A percentile compares a stretch with the other conserved stretches of the same genome.
phyloP scores from a whole-genome alignment of 2,888 invertebrate species.

The Germaria angustata region DNA sequence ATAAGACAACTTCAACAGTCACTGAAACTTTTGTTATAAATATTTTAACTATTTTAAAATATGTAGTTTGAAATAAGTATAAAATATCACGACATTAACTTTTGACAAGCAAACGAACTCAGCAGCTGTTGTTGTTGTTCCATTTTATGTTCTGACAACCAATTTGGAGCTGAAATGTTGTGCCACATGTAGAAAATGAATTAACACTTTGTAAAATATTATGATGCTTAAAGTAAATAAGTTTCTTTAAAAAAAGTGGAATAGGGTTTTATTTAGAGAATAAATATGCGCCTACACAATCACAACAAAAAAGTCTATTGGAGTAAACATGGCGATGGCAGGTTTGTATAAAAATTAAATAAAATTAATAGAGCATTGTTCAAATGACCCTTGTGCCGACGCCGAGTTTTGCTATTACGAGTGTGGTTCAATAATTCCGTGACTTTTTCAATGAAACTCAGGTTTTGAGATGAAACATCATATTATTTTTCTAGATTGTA shows the following conservation, averaged over 20 bases:
- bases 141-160: conserved; percentile 21
- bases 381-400: no score
- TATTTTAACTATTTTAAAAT: conserved; percentile 14
- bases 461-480: no score
- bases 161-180: conserved; percentile 15
- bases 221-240: not conserved
- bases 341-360: no score
- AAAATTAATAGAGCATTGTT: no score
- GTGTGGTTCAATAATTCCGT: no score
- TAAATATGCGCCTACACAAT: no score
- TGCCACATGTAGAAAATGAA: conserved; percentile 14
- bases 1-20: not conserved
- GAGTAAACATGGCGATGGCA: no score
- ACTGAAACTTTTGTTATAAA: not conserved
- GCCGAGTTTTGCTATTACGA: no score
- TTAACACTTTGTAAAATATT: conserved; percentile 16
- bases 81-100: conserved; percentile 46
- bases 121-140: not conserved
- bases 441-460: no score
- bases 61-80: not conserved
- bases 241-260: not conserved
- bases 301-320: no score
- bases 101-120: conserved; percentile 48
- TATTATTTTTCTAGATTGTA: no score
- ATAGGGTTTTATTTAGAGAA: no score